Percentiles rank a stretch among this genome's conserved stretches.
Evolutionary conservation across 2,113 vertebrate genomes (phyloP).

Genomic region (Notothenia coriiceps): DNA sequence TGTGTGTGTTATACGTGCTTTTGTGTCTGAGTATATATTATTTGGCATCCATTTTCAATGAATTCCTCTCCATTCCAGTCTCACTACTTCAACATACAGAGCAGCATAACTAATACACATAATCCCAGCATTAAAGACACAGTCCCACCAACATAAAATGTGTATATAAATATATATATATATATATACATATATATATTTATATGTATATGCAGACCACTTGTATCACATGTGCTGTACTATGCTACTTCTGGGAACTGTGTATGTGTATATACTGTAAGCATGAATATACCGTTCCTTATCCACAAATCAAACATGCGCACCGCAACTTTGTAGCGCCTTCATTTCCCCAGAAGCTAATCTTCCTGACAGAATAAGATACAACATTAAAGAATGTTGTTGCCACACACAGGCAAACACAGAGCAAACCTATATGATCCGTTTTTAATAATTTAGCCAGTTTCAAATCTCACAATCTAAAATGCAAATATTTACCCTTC

Average conservation of each 20-base stretch:
- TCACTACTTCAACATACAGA: slow-evolving; percentile 1
- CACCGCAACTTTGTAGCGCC: neutral
- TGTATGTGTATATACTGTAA: neutral
- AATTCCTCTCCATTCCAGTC: neutral
- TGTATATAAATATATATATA: neutral
- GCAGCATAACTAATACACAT: neutral
- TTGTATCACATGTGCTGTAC: neutral
- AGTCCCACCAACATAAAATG: too few species aligned
- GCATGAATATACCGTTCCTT: neutral
- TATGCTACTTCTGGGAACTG: neutral
- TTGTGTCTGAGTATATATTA: neutral
- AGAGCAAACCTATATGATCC: too few species aligned
- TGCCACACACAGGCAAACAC: too few species aligned
- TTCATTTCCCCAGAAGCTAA: too few species aligned
- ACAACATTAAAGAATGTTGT: too few species aligned
- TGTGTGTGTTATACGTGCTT: neutral
- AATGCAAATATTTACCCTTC: slow-evolving; percentile 3
- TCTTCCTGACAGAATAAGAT: too few species aligned
- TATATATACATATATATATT: too few species aligned
- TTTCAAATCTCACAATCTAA: neutral
- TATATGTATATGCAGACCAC: neutral
- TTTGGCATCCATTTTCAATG: neutral
- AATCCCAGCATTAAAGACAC: too few species aligned
- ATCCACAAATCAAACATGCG: neutral
- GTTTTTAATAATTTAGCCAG: neutral